Conservation (phyloP, 2,888 invertebrate species). For the Parasteatoda lunata region DNA sequence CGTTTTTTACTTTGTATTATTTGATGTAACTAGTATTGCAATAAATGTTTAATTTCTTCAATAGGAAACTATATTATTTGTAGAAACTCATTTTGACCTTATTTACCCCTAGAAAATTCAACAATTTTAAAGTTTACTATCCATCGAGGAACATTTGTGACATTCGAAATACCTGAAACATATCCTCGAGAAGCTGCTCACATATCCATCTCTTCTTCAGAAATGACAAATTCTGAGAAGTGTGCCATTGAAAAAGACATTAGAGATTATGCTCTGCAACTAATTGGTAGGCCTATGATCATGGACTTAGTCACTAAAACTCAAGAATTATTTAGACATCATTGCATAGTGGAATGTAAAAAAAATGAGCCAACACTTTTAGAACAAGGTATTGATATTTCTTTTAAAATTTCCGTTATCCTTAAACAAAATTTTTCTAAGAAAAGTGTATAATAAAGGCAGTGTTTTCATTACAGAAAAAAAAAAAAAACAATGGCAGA, state of each 20-base stretch:
- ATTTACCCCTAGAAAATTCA: constrained; percentile 21
- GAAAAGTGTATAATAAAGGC: too few species aligned
- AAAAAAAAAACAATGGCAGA: too few species aligned
- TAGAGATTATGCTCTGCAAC: constrained; percentile 14
- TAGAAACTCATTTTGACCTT: not conserved
- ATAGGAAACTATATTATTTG: too few species aligned
- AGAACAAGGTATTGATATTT: constrained; percentile 4
- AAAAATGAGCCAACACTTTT: not conserved
- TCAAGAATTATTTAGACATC: constrained; percentile 10
- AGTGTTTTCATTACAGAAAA: too few species aligned
- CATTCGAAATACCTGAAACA: constrained; percentile 35
- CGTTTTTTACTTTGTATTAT: too few species aligned
- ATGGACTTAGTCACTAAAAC: constrained; percentile 55
- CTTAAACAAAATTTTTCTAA: not conserved
- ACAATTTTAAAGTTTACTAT: constrained; percentile 41
- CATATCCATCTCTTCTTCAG: constrained; percentile 27
- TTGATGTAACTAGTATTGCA: too few species aligned
- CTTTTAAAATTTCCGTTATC: not conserved
- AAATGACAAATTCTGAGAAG: constrained; percentile 34
- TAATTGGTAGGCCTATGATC: constrained; percentile 46
- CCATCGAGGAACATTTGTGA: not conserved
- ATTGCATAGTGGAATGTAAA: not conserved
- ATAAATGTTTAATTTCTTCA: too few species aligned
- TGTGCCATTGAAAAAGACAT: constrained; percentile 14
- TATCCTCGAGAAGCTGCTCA: constrained; percentile 31